Evolutionary conservation across 2,797 vertebrate genomes (phyloP).

Genomic region (Phalanger gymnotis): DNA sequence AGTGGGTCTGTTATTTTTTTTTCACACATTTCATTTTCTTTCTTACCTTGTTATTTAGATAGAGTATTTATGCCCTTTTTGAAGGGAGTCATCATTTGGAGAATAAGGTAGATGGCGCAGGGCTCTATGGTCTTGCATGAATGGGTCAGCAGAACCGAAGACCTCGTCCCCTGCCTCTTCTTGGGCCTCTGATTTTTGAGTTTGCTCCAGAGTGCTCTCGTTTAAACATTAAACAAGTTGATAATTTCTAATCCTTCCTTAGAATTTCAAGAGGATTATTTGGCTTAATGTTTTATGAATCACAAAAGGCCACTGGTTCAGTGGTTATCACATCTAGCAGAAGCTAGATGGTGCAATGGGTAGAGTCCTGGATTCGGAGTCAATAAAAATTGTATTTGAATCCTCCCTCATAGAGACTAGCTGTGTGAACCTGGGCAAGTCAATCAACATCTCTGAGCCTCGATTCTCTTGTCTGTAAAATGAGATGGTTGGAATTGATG

Average conservation of each 20-base stretch:
- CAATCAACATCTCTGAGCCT: neutral
- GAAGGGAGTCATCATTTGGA: conserved; percentile 1
- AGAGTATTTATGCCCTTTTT: neutral
- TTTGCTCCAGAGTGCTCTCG: neutral
- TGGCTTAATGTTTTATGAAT: neutral
- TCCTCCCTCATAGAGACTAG: neutral
- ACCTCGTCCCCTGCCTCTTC: neutral
- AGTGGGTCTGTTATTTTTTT: conserved; percentile 56
- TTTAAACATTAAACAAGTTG: neutral
- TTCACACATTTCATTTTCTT: conserved; percentile 37
- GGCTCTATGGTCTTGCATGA: neutral
- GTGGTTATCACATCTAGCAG: neutral
- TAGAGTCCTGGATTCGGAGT: neutral
- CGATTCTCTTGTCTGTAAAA: neutral
- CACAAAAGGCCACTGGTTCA: neutral
- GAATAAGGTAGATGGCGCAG: neutral
- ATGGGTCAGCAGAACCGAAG: neutral
- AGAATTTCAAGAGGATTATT: neutral
- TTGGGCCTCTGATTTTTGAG: neutral
- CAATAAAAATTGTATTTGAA: neutral
- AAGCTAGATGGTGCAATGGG: neutral
- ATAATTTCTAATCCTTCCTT: neutral
- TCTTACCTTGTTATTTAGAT: conserved; percentile 5
- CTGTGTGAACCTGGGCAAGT: neutral
- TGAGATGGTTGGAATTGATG: neutral